Percentiles rank a stretch among this genome's conserved stretches.
Conservation (phyloP, 2,113 vertebrate species). For the Pagrus major region DNA sequence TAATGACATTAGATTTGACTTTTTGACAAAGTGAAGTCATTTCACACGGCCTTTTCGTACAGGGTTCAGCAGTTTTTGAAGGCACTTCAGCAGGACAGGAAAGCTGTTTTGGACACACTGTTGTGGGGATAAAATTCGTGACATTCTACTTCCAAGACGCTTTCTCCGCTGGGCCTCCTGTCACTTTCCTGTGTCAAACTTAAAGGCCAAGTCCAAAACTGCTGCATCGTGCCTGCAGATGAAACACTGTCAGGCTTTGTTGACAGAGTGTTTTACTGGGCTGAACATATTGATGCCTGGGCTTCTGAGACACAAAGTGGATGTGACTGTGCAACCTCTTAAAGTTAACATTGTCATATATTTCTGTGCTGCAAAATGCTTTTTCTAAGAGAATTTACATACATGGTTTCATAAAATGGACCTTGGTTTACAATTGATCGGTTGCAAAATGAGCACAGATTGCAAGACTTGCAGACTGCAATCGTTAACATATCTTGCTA, state of each 20-base stretch:
- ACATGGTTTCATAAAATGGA: background rate
- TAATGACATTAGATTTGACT: background rate
- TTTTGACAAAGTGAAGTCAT: background rate
- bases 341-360: background rate
- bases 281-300: slow-evolving; percentile 39
- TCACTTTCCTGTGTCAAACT: slow-evolving; percentile 60
- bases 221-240: slow-evolving; percentile 39
- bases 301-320: background rate
- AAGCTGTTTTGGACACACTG: slow-evolving; percentile 31
- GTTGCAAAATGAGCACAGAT: background rate
- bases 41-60: background rate
- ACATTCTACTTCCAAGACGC: slow-evolving; percentile 28
- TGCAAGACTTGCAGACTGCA: too few species aligned
- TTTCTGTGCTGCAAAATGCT: background rate
- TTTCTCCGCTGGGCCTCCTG: slow-evolving; percentile 49
- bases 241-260: slow-evolving; percentile 52
- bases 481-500: too few species aligned
- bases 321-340: slow-evolving; percentile 19
- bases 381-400: background rate
- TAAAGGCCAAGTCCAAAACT: slow-evolving; percentile 63
- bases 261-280: slow-evolving; percentile 56
- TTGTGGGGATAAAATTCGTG: slow-evolving; percentile 31
- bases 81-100: slow-evolving; percentile 15
- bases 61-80: slow-evolving; percentile 19
- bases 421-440: background rate